Evolutionary conservation across 2,888 invertebrate species (phyloP), one percentile per base, ranked within the genome.

Genomic region (Automeris io): DNA sequence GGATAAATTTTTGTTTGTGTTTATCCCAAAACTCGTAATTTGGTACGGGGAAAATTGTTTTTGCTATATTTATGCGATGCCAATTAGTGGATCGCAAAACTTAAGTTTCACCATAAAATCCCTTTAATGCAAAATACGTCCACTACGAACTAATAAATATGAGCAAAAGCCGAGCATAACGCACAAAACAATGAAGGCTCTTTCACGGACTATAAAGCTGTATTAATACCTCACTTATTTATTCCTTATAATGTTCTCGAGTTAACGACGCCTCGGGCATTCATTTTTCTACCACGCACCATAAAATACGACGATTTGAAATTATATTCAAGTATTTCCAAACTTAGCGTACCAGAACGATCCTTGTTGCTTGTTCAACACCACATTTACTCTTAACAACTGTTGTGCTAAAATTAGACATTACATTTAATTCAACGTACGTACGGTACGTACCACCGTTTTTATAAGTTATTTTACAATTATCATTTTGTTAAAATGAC

Each of bases 211-310:
- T 81, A 79, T 82, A 82, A 82, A 81, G 69, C 64, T 61, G 67
- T 74, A 81, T 81, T 81, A 79, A 77, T 80, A 79, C 73, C 63
- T 69, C 67, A 76, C 69, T 74, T 82, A 83, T 83, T 80, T 82
- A 81, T 81, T 80, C 69, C 66, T 73, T 77, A 77, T 78, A 81
- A 80, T 82, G 82, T 82, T 83, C 76, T 79, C 80, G 73, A 79
- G 79, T 82, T 81, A 83, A 82, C 82, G 76, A 81, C 70, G 76
- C 70, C 63, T 67, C 65, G 62, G 58, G 69, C 75, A 69, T 75
- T 70, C 73, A 61, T 78, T 83, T 79, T 81, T 79, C 66, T 67
- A 69, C 67, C 72, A 76, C 70, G 76, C 74, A 64, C 68, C 81
- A 78, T 83, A 80, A 80, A 81, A 69, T 76, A 73, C 72, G 61